Percentiles rank a stretch among this genome's conserved stretches.
Evolutionary conservation across 2,888 invertebrate genomes (phyloP).

Genomic region (Ophion slaviceki): DNA sequence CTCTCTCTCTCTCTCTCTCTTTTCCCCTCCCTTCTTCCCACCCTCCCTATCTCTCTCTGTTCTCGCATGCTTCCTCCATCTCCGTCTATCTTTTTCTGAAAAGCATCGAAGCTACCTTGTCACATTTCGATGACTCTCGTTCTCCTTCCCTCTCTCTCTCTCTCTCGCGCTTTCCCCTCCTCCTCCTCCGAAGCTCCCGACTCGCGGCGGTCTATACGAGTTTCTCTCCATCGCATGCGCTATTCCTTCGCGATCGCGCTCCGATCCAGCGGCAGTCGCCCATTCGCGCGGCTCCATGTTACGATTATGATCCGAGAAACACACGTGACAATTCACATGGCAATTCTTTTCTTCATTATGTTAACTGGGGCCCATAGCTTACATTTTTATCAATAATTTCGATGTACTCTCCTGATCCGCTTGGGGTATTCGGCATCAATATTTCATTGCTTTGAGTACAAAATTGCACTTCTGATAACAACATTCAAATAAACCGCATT

Average conservation of each 20-base stretch:
- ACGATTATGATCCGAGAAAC: constrained; percentile 76
- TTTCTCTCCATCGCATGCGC: constrained; percentile 56
- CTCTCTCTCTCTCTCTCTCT: constrained; percentile 8
- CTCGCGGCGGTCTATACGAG: constrained; percentile 52
- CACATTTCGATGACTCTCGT: constrained; percentile 81
- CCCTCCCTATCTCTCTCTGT: background rate
- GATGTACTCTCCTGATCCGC: too few relatives aligned
- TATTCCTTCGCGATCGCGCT: constrained; percentile 52
- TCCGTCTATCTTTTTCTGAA: constrained; percentile 68
- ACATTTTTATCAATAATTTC: too few relatives aligned
- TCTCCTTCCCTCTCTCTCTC: constrained; percentile 47
- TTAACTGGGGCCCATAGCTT: background rate
- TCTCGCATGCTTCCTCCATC: constrained; percentile 25
- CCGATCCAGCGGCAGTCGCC: constrained; percentile 74
- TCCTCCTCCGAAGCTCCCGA: constrained; percentile 39
- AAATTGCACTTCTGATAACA: too few relatives aligned
- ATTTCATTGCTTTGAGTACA: too few relatives aligned
- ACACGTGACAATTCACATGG: background rate
- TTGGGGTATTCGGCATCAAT: too few relatives aligned
- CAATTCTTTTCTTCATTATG: background rate
- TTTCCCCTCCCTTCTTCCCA: background rate
- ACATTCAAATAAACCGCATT: too few relatives aligned
- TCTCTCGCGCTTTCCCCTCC: constrained; percentile 50
- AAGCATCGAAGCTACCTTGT: constrained; percentile 81
- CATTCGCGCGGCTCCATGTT: constrained; percentile 78